Conservation (phyloP, 2,797 vertebrate species). For the Phrynocephalus vlangalii region DNA sequence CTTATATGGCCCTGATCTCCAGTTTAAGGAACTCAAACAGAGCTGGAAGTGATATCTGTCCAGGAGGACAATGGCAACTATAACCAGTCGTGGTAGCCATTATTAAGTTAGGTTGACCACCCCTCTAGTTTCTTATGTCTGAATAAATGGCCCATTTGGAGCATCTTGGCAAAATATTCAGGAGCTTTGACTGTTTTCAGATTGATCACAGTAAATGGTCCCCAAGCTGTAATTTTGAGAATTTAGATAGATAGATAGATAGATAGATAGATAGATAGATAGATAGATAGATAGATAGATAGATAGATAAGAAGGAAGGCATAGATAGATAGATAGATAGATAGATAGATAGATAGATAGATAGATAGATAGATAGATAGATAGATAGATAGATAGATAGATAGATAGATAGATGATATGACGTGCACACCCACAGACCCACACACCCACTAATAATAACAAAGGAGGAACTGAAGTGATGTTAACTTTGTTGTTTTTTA, state of each 20-base stretch:
- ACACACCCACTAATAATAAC: background rate
- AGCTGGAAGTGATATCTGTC: background rate
- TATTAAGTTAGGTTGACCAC: background rate
- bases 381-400: no score
- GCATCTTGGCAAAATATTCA: background rate
- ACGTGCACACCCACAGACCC: no score
- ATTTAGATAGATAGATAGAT: no score
- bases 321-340: no score
- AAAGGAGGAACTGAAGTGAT: background rate
- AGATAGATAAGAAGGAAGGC: no score
- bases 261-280: no score
- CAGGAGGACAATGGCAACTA: background rate
- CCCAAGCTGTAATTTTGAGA: background rate
- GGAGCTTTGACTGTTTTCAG: background rate
- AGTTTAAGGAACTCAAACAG: background rate
- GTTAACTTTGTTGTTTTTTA: background rate
- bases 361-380: no score
- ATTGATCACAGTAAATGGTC: background rate
- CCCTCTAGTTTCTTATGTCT: background rate
- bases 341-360: no score
- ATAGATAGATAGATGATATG: no score
- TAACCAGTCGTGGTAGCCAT: background rate
- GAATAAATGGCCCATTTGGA: background rate
- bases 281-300: no score
- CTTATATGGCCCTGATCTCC: background rate